Base-by-base conservation (phyloP, 2,113 vertebrate species). In the Myxocyprinus asiaticus region DNA sequence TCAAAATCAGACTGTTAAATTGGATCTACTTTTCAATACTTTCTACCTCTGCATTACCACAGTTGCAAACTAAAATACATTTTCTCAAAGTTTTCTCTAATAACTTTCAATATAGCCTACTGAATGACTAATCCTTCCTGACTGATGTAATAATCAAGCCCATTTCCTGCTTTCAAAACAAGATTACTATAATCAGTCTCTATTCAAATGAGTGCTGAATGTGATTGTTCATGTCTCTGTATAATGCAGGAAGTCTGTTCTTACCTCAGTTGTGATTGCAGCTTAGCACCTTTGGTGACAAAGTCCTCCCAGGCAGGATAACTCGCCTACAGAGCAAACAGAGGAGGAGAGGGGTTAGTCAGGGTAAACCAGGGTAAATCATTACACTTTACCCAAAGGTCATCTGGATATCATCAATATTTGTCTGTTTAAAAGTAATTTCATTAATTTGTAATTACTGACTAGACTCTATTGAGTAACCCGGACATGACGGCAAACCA, bases 281-380 rank as follows among this genome's bases (percentile, higher is more conserved):
- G 90, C 76, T 95, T 95, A 50, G 89, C 85, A 82, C 94, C 94
- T 92, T 94, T 95, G 84, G 84, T 89, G 42, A 95, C 89, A 88
- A 95, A 95, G 84, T 95, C 94, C 86, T 95, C 94, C 94, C 94
- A 95, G 10, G 91, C 93, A 0, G 94, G 94, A 83, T 95, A 95
- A 87, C 94, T 94, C 48, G 93, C 89, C 94, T 95, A 85, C 14
- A 81, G 64, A 66, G 61, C 45, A 81, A 78, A 80, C 7, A 81
- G 43, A 75, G n/a, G 65, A 67, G 11, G 14, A 42, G 48, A 47
- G 14, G 42, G n/a, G 64, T 82, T 63, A 82, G 42, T 67, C 22
- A 33, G 22, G 22, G 22, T 43, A 81, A 33, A 82, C n/a, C 70
- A 12, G 48, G 33, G 56, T 43, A 81, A 33, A 82, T 82, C 63